Base-by-base conservation (phyloP, 2,888 invertebrate genomes). In the Nineta flava region DNA sequence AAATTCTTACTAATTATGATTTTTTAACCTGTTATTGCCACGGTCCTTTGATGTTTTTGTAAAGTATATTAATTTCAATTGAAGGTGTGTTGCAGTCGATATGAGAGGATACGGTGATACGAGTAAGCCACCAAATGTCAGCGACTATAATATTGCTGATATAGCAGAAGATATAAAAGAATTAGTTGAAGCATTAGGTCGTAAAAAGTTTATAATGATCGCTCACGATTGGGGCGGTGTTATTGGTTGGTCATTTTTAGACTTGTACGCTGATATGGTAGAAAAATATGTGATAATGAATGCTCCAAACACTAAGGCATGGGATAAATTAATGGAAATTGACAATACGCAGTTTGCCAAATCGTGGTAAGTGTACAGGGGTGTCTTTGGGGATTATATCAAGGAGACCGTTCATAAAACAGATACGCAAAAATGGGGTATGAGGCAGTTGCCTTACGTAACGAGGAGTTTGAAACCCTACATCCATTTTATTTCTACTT, bases 141-240 rank as follows among this genome's bases (percentile, higher is more conserved):
- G 62, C 1, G 55, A 63, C 2, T 83, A 83, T 61, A 64, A 66
- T 46, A 59, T 76, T 1, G 64, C 71, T 6, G 55, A 71, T 19
- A 58, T 83, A 13, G 66, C 73, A 0, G 74, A 73, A 50, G 83
- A 83, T 57, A 62, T 83, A 2, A 68, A 73, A 52, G 74, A 77
- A 54, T 63, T 83, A 0, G 68, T 82, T 34, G 63, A 66, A 16
- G 65, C 69, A 55, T 63, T 76, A 53, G 75, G 73, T 49, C 66
- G 68, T 17, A 66, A 72, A 46, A 73, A 73, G 55, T 72, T 68
- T 55, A 72, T 74, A 42, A 58, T 83, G 10, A 69, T 81, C 2
- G 71, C 73, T 1, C 82, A 83, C 64, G 83, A 83, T 61, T 82
- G 81, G 81, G 83, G 83, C 51, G 80, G 77, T 46, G 53, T 72